Evolutionary conservation across 30 jellyfish, hydroid and myxozoan species (phyloP).

Genomic region (Turritopsis rubra): DNA sequence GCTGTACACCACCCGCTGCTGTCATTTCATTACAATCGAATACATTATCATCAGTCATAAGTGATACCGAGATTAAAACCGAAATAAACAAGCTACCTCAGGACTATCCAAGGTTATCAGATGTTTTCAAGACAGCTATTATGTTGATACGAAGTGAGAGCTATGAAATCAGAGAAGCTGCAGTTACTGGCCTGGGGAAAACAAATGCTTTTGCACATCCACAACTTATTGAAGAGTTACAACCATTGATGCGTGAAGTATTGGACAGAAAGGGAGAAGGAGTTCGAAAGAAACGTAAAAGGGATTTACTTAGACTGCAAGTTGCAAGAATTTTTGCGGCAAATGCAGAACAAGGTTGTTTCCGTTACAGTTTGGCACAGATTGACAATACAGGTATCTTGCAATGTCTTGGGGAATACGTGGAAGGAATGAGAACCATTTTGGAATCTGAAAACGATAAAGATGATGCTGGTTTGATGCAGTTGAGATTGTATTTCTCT

Average conservation of each 20-base stretch:
- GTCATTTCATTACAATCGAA: conserved; percentile 41
- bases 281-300: conserved; percentile 86
- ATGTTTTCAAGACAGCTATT: conserved; percentile 74
- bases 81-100: conserved; percentile 44
- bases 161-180: conserved; percentile 93
- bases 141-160: conserved; percentile 84
- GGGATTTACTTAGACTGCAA: conserved; percentile 82
- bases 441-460: conserved; percentile 81
- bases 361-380: conserved; percentile 63
- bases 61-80: conserved; percentile 48
- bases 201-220: conserved; percentile 90
- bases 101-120: conserved; percentile 70
- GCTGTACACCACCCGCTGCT: conserved; percentile 87
- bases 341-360: conserved; percentile 93
- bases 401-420: conserved; percentile 64
- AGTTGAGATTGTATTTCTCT: conserved; percentile 72
- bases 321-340: conserved; percentile 95
- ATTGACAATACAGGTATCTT: conserved; percentile 59
- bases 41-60: conserved; percentile 37
- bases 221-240: conserved; percentile 90
- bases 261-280: conserved; percentile 93
- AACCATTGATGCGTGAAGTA: conserved; percentile 74
- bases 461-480: conserved; percentile 75
- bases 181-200: conserved; percentile 97
- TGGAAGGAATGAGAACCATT: conserved; percentile 84